A percentile compares a stretch with the other conserved stretches of the same genome.
Evolutionary conservation across 1,140 invertebrate genomes (phyloP).

Genomic region (Pectinophora gossypiella): DNA sequence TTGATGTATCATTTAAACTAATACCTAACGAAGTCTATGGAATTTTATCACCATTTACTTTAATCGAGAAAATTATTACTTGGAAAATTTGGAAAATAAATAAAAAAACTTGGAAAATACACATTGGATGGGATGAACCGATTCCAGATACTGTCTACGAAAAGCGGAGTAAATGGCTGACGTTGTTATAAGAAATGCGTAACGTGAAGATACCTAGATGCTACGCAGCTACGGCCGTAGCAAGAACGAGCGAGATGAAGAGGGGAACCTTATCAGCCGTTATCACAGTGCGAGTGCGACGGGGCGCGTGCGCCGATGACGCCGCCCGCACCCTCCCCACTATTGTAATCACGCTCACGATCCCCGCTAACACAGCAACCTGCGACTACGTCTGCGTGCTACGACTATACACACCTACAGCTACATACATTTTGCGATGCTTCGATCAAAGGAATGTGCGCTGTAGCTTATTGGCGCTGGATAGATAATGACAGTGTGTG

Average conservation of each 20-base stretch:
- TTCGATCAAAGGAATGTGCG: neutral
- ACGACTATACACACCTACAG: constrained; percentile 8
- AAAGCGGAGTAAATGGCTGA: neutral
- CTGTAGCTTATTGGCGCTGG: constrained; percentile 3
- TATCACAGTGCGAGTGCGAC: too few species aligned
- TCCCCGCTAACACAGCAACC: too few species aligned
- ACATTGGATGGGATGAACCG: neutral
- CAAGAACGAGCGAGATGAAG: too few species aligned
- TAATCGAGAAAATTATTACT: neutral
- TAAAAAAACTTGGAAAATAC: neutral
- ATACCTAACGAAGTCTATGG: neutral
- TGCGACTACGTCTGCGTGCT: too few species aligned
- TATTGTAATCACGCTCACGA: too few species aligned
- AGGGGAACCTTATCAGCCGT: too few species aligned
- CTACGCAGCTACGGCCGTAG: too few species aligned
- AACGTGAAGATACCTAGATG: neutral
- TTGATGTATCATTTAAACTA: too few species aligned
- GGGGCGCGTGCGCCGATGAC: too few species aligned
- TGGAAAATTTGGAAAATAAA: too few species aligned
- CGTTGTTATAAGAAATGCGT: neutral
- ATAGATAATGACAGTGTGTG: neutral
- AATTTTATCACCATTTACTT: neutral
- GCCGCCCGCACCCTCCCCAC: too few species aligned
- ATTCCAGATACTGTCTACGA: neutral
- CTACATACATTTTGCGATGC: constrained; percentile 5